Percentiles rank a stretch among this genome's conserved stretches.
These are phyloP conservation scores for Astropecten irregularis DNA, from an alignment of 53 echinoderm and acorn worm genomes.

Conservation along the genomic window DNA sequence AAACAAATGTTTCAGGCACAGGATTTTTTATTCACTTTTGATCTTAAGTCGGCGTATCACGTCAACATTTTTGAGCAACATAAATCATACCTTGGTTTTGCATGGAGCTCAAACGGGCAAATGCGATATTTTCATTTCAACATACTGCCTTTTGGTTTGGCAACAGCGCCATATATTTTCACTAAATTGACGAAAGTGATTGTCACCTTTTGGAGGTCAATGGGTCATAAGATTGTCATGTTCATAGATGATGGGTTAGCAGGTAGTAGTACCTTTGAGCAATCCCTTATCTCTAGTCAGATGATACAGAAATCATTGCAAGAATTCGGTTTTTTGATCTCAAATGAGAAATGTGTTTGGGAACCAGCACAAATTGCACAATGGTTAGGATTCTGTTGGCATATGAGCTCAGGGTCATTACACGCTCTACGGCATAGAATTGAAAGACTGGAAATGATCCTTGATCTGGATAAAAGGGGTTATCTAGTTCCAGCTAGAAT, in stretches of 20 bases:
- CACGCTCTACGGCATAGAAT: too few species aligned
- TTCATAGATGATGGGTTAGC: constrained; percentile 1
- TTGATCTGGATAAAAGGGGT: too few species aligned
- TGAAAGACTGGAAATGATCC: too few species aligned
- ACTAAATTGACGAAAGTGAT: not conserved
- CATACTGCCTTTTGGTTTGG: constrained; percentile 2
- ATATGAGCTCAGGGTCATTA: not conserved
- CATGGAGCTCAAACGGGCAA: constrained; percentile 30
- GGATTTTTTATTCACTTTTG: constrained; percentile 47
- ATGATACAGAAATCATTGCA: not conserved
- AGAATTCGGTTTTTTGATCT: not conserved
- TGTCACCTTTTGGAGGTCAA: not conserved
- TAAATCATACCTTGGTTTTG: constrained; percentile 37
- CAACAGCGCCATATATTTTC: not conserved
- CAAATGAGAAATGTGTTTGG: not conserved
- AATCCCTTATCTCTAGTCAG: not conserved
- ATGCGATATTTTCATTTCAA: not conserved
- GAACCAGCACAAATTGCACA: not conserved
- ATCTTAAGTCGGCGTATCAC: constrained; percentile 61
- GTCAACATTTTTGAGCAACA: constrained; percentile 54
- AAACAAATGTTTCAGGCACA: constrained; percentile 39
- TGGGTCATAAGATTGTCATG: not conserved
- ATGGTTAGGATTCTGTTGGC: not conserved
- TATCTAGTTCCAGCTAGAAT: too few species aligned
- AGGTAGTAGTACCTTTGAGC: too few species aligned